Evolutionary conservation across 2,113 vertebrate species (phyloP), one percentile per base, ranked within the genome.

Genomic region (Procavia capensis): DNA sequence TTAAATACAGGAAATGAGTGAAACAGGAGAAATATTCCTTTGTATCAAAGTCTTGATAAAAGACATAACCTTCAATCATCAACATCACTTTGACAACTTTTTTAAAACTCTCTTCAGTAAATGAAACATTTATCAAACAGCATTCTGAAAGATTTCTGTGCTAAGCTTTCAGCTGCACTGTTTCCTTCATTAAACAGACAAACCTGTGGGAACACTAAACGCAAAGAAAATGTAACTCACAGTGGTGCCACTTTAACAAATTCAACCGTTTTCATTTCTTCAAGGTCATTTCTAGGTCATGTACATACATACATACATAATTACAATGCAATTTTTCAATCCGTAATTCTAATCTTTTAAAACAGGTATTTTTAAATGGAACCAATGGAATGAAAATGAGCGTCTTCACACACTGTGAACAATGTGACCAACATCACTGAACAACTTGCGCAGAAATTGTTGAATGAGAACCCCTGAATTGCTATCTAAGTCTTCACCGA

Each of bases 21-120:
- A 91, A 96, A 97, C 4, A 87, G 80, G 68, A 45, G 31, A 96
- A 97, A 97, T 95, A 93, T 97, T 95, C 88, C 96, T 97, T 97
- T 98, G 94, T 95, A 97, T 90, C 84, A 96, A 43, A 83, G 89
- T 90, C 96, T 98, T 97, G 94, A n/a, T 94, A 97, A 97, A 94
- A 97, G 96, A 97, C 96, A 97, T 86, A 81, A n/a, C 79, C 88
- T 96, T 91, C 45, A 70, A 87, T 66, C 61, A 83, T 88, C 31
- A 91, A 97, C 66, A 94, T 85, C 39, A 88, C 13, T 36, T 43
- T 94, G 68, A 61, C 39, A 41, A 85, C 74, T 70, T 93, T 45
- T 87, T 85, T n/a, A n/a, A 79, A 63, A 88, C 78, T 88, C 91
- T 94, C 39, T 88, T 96, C 61, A 85, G 74, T 24, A 95, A 97